Evolutionary conservation across 2,113 vertebrate species (phyloP).

Genomic region (Gavialis gangeticus): DNA sequence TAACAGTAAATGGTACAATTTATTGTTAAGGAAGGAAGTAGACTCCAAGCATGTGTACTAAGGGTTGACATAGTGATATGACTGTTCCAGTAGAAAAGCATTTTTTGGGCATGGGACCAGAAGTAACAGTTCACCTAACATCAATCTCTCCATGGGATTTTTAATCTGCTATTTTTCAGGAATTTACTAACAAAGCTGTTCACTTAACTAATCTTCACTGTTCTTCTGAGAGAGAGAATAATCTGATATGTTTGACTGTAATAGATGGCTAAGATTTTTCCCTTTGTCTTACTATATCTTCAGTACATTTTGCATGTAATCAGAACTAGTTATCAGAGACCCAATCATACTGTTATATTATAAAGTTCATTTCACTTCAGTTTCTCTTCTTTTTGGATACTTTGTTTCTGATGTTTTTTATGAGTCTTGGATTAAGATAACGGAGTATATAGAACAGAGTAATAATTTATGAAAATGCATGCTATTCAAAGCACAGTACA

Average conservation of each 20-base stretch:
- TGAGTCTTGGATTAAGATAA: not conserved
- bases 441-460: not conserved
- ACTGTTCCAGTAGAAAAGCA: slow-evolving; percentile 20
- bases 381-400: not conserved
- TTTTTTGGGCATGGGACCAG: slow-evolving; percentile 38
- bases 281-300: not conserved
- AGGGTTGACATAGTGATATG: slow-evolving; percentile 13
- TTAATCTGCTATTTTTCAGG: slow-evolving; percentile 31
- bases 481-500: not conserved
- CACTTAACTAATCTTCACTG: not conserved
- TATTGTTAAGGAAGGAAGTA: not conserved
- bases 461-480: not conserved
- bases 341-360: not conserved
- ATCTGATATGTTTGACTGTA: slow-evolving; percentile 29
- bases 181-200: slow-evolving; percentile 37
- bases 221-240: slow-evolving; percentile 29
- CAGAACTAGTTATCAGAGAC: not conserved
- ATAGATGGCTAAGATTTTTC: slow-evolving; percentile 18
- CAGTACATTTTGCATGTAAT: not conserved
- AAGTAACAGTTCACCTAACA: slow-evolving; percentile 32
- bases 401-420: not conserved
- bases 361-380: not conserved
- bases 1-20: not conserved
- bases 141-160: slow-evolving; percentile 44
- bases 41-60: not conserved